phyloP scores from a whole-genome alignment of 2,113 vertebrate genomes.

The Amphiprion ocellaris region DNA sequence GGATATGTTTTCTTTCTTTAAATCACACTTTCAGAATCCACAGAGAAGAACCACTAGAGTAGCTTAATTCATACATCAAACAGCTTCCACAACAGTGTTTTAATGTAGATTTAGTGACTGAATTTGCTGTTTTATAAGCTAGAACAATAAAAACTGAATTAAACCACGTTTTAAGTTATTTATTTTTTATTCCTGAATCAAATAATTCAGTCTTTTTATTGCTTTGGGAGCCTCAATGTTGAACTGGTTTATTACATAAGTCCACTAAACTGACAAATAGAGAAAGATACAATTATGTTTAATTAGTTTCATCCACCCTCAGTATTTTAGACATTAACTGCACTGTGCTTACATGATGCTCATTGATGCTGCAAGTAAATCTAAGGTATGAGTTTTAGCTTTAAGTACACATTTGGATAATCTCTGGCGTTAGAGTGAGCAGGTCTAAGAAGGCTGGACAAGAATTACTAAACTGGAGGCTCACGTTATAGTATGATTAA shows the following conservation, averaged over 20 bases:
- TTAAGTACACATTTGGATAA: slow-evolving; percentile 17
- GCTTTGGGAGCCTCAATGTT: not conserved
- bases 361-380: not conserved
- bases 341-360: not conserved
- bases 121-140: no score
- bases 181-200: no score
- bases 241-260: no score
- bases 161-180: not conserved
- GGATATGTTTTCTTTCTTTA: slow-evolving; percentile 52
- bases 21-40: not conserved
- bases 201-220: not conserved
- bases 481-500: not conserved
- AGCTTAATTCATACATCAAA: no score
- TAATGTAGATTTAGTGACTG: not conserved
- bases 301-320: not conserved
- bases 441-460: slow-evolving; percentile 14
- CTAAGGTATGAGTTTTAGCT: not conserved
- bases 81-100: not conserved
- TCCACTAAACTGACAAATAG: no score
- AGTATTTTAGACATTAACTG: not conserved
- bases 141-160: no score
- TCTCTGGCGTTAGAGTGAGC: slow-evolving; percentile 5
- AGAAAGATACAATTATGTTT: not conserved
- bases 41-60: not conserved
- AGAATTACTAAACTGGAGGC: slow-evolving; percentile 10